Conservation (phyloP, 2,113 vertebrate genomes). For the Nyctibius bracteatus region DNA sequence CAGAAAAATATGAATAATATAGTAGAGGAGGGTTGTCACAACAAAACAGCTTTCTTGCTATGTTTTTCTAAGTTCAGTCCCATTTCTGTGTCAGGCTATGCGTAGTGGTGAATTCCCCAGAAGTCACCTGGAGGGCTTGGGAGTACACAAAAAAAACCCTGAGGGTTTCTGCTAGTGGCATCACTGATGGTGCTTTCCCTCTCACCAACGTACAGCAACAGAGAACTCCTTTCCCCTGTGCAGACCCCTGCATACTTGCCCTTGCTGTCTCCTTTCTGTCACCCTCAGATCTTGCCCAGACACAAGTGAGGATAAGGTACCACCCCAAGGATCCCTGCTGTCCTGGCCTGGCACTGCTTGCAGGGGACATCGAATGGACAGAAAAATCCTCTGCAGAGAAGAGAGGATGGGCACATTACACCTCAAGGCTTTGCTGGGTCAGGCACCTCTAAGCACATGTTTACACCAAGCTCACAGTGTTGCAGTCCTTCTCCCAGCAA, state of each 20-base stretch:
- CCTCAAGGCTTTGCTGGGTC: not conserved
- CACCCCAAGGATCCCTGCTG: not conserved
- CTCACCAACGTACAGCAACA: fast-evolving
- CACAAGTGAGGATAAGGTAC: not conserved
- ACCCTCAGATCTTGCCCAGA: not conserved
- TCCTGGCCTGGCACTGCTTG: not conserved
- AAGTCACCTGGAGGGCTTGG: not conserved
- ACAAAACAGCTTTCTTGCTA: not conserved
- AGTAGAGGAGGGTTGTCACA: not conserved
- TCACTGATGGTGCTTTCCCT: not conserved
- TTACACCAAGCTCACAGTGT: not conserved
- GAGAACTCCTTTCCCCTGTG: not conserved
- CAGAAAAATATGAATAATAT: not conserved
- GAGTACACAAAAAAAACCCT: not conserved
- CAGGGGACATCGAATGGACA: fast-evolving
- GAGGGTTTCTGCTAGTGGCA: not conserved
- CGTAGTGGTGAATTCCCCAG: not conserved
- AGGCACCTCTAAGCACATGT: fast-evolving
- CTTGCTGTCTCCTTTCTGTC: not conserved
- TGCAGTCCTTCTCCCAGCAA: not conserved
- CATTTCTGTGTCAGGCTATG: not conserved
- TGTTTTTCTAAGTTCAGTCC: not conserved
- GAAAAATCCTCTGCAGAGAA: not conserved
- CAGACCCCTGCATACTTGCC: not conserved
- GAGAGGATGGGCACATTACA: not conserved